These are phyloP conservation scores for Delia radicum DNA, from an alignment of 1,140 invertebrate species.

Conservation along the genomic window DNA sequence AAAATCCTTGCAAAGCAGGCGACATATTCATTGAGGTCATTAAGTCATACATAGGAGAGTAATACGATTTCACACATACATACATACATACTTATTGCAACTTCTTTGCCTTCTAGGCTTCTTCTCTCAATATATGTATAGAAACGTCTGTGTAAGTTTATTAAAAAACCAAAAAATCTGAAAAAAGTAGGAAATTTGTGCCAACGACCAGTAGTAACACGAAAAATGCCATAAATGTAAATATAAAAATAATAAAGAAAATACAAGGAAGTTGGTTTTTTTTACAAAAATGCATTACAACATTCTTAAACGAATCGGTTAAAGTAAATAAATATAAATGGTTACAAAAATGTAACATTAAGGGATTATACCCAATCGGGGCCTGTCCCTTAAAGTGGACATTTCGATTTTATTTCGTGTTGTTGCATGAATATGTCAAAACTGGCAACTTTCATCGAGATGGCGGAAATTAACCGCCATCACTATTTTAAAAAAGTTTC, in stretches of 20 bases:
- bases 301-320: not conserved
- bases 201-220: conserved; percentile 23
- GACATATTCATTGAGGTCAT: conserved; percentile 10
- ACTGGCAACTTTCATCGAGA: too few species aligned
- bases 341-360: too few species aligned
- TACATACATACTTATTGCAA: not conserved
- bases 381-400: too few species aligned
- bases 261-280: conserved; percentile 17
- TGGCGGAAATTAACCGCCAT: too few species aligned
- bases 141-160: not conserved
- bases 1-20: not conserved
- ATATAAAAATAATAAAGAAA: conserved; percentile 13
- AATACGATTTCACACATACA: too few species aligned
- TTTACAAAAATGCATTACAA: conserved; percentile 11
- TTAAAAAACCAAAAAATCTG: not conserved
- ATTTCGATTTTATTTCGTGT: too few species aligned
- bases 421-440: too few species aligned
- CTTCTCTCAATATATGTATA: not conserved
- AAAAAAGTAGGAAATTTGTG: conserved; percentile 4
- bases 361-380: too few species aligned
- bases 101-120: not conserved
- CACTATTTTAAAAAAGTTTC: too few species aligned
- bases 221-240: conserved; percentile 22
- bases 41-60: not conserved
- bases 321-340: not conserved